Evolutionary conservation across 1,140 invertebrate species (phyloP).

Genomic region (Oedothorax gibbosus): DNA sequence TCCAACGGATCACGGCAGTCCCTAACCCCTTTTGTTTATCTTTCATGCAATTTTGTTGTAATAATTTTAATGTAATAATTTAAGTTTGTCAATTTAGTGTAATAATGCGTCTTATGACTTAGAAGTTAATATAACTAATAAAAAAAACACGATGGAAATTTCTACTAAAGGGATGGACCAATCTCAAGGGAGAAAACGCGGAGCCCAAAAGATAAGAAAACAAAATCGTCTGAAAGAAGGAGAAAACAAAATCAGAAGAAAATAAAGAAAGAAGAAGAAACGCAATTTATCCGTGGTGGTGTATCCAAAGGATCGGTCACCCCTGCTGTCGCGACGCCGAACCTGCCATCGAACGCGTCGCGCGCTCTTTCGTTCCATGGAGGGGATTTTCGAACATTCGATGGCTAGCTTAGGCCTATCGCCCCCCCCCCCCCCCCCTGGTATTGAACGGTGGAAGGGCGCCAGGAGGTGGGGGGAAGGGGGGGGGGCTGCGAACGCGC

Average conservation of each 20-base stretch:
- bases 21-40: too few species aligned
- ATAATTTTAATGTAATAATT: too few species aligned
- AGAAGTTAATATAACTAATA: too few species aligned
- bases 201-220: constrained; percentile 6
- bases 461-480: background rate
- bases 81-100: too few species aligned
- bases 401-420: constrained; percentile 31
- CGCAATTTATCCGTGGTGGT: constrained; percentile 22
- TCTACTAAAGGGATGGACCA: too few species aligned
- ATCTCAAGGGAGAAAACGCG: background rate
- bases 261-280: background rate
- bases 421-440: background rate
- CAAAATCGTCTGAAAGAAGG: constrained; percentile 4
- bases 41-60: too few species aligned
- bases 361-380: constrained; percentile 6
- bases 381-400: constrained; percentile 36
- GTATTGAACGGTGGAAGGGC: constrained; percentile 59
- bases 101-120: too few species aligned
- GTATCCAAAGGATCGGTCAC: background rate
- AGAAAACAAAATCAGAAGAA: constrained; percentile 6
- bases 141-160: too few species aligned
- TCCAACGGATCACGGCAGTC: too few species aligned
- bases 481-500: constrained; percentile 54
- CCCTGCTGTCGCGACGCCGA: constrained; percentile 1
- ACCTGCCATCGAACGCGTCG: constrained; percentile 32